These are phyloP conservation scores for Panagrolaimus sp. DNA, from an alignment of 1,140 invertebrate genomes.

Conservation along the genomic window DNA sequence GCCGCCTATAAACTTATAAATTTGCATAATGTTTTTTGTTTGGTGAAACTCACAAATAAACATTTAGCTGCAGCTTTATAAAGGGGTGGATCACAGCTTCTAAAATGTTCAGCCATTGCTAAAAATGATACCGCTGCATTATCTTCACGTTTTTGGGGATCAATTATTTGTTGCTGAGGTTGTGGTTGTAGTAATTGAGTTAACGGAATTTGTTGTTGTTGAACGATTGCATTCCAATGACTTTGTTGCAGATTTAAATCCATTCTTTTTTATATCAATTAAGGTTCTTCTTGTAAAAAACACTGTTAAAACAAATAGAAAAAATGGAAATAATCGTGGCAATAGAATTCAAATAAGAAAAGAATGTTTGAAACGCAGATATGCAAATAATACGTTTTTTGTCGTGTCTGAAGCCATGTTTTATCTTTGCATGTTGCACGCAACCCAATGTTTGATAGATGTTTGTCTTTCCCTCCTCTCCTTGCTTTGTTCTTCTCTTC, in stretches of 20 bases:
- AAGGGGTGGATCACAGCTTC: background rate
- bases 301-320: too few relatives aligned
- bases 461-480: too few relatives aligned
- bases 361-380: too few relatives aligned
- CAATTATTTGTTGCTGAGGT: background rate
- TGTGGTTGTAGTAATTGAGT: background rate
- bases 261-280: background rate
- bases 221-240: background rate
- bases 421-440: too few relatives aligned
- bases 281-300: too few relatives aligned
- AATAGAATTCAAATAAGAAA: too few relatives aligned
- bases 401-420: too few relatives aligned
- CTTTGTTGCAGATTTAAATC: background rate
- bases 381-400: too few relatives aligned
- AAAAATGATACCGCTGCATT: background rate
- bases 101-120: slow-evolving; percentile 8
- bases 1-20: background rate
- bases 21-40: background rate
- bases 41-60: background rate
- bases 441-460: too few relatives aligned
- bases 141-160: slow-evolving; percentile 13
- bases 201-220: background rate
- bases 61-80: slow-evolving; percentile 17
- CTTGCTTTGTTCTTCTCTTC: too few relatives aligned
- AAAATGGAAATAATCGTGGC: too few relatives aligned